Percentiles rank a stretch among this genome's conserved stretches.
Conservation (phyloP, 2,888 invertebrate species). For the Flexamia atlantica region DNA sequence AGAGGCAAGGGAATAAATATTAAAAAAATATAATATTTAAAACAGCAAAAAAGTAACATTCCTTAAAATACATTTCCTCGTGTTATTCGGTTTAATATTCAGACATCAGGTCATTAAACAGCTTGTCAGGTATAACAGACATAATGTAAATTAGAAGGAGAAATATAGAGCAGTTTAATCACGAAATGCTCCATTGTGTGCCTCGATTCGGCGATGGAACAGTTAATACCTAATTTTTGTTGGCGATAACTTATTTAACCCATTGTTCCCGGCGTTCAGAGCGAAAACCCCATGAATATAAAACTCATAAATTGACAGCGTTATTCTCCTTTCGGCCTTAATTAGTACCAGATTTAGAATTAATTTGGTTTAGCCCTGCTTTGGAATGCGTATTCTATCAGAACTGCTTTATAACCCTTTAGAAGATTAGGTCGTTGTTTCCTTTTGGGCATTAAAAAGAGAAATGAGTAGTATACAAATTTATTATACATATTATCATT, state of each 20-base stretch:
- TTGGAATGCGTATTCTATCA: neutral
- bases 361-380: neutral
- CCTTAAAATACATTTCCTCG: too few species aligned
- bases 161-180: neutral
- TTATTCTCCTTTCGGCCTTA: neutral
- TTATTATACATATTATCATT: too few species aligned
- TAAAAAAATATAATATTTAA: too few species aligned
- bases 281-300: constrained; percentile 23
- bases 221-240: constrained; percentile 33
- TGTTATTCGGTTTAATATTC: too few species aligned
- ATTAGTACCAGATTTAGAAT: constrained; percentile 8
- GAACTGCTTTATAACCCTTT: neutral
- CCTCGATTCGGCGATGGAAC: neutral
- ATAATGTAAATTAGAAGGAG: neutral
- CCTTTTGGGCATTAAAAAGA: too few species aligned
- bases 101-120: neutral
- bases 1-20: too few species aligned
- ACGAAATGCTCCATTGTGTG: constrained; percentile 25
- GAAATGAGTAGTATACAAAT: too few species aligned
- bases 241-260: constrained; percentile 18
- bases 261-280: constrained; percentile 26
- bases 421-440: too few species aligned
- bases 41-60: too few species aligned
- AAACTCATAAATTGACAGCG: constrained; percentile 17
- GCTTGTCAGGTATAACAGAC: neutral